A percentile compares a stretch with the other conserved stretches of the same genome.
These are phyloP conservation scores for Falco rusticolus DNA, from an alignment of 2,797 vertebrate species.

Conservation along the genomic window DNA sequence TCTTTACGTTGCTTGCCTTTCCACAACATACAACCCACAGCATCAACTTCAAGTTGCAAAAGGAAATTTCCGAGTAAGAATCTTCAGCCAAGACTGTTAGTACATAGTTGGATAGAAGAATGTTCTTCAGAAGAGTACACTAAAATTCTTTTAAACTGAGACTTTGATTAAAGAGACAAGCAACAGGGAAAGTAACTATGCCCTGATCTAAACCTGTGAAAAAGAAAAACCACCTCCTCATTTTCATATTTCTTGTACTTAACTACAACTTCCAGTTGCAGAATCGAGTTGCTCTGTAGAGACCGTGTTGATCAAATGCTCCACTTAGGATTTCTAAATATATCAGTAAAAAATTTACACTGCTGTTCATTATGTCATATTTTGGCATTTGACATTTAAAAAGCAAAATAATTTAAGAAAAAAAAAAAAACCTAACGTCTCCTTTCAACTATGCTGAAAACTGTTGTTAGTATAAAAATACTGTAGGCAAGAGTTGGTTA, in stretches of 20 bases:
- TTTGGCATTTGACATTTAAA: not conserved
- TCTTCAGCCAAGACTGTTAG: not conserved
- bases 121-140: not conserved
- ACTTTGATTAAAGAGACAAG: not conserved
- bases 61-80: not conserved
- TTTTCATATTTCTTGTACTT: not conserved
- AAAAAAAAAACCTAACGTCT: not conserved
- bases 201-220: not conserved
- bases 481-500: not conserved
- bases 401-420: constrained; percentile 4
- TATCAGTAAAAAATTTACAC: not conserved
- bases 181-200: not conserved
- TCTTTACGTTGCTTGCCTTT: not conserved
- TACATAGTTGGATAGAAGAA: not conserved
- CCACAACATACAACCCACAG: not conserved
- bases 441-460: not conserved
- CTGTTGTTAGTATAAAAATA: constrained; percentile 21
- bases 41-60: accelerated
- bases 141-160: not conserved
- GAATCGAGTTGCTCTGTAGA: not conserved
- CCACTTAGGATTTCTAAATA: constrained; percentile 29
- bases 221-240: not conserved
- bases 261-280: not conserved
- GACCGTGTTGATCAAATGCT: not conserved
- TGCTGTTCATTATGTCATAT: constrained; percentile 1